Evolutionary conservation across 1,140 invertebrate genomes (phyloP), one percentile per base, ranked within the genome.

Genomic region (Drosophila nasuta): DNA sequence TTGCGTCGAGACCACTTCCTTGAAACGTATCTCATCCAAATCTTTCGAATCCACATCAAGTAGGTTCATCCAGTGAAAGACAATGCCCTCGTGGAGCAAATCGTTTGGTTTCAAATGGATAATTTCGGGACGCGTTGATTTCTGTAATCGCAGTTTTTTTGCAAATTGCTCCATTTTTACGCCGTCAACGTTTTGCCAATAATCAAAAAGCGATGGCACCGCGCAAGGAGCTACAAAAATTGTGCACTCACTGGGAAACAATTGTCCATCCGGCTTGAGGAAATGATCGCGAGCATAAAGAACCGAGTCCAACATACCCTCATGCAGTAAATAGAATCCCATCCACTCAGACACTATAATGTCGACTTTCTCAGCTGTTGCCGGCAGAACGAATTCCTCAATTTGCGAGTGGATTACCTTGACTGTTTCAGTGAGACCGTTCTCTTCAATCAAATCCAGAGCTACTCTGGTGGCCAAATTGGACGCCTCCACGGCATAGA

Each of bases 341-440:
- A 99, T 99, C 98, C 98, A 99, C 93, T 99, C 99, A 3, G 98
- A 99, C 28, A 99, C 96, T 76, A 99, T 98, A 1, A 98, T 96
- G 93, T 99, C 98, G 8, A 99, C 98, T 93, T 98, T 97, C 35
- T 96, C 95, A 35, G 94, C 94, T 38, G 95, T 94, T 30, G 96
- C 95, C 6, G 98, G 95, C 51, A 99, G 93, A 33, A 93, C 94
- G 43, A 96, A 94, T 91, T 96, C 94, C 87, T 96, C 95, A 1
- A 97, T 94, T 91, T 95, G 94, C 77, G 95, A 85, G 30, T 85
- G 74, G 1, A 90, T 90, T 11, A 95, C 94, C 90, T 95, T 93
- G 70, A 95, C 94, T 51, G 94, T 74, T 72, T 93, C 82, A 72
- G 93, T 93, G 63, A 94, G 93, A 2, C 93, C 93, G 87, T 95